phyloP scores from a whole-genome alignment of 2,797 vertebrate species.

The Malacoraja senta region DNA sequence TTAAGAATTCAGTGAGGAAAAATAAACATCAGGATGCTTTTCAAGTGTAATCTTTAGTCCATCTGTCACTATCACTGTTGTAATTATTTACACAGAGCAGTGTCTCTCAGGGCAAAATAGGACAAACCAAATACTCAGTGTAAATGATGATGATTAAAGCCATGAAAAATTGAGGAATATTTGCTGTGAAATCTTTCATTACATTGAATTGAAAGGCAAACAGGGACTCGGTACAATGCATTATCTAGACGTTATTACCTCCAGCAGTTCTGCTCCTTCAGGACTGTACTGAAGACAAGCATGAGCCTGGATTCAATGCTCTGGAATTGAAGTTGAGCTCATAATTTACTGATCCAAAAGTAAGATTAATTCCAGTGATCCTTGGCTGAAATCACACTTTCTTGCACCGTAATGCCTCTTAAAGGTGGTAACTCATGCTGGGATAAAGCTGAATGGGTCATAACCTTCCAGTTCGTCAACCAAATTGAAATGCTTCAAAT shows the following conservation, averaged over 20 bases:
- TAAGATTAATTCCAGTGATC: background rate
- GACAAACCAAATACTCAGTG: background rate
- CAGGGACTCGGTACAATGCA: background rate
- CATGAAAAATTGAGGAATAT: too few relatives aligned
- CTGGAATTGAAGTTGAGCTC: background rate
- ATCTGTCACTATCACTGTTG: background rate
- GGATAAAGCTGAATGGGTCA: background rate
- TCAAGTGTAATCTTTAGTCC: background rate
- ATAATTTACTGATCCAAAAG: background rate
- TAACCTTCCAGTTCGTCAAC: background rate
- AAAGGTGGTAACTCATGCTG: background rate
- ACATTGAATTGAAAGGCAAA: background rate
- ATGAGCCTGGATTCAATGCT: background rate
- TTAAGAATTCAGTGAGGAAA: background rate
- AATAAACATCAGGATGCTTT: background rate
- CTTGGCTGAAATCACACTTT: background rate
- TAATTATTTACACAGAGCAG: background rate
- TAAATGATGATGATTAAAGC: background rate
- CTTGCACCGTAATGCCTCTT: background rate
- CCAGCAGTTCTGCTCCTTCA: background rate
- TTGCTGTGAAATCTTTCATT: background rate
- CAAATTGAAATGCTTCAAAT: background rate
- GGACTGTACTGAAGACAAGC: background rate
- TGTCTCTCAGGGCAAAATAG: background rate
- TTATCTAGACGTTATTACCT: background rate